phyloP scores from a whole-genome alignment of 2,113 vertebrate species.

The Pachycephala philippinensis region DNA sequence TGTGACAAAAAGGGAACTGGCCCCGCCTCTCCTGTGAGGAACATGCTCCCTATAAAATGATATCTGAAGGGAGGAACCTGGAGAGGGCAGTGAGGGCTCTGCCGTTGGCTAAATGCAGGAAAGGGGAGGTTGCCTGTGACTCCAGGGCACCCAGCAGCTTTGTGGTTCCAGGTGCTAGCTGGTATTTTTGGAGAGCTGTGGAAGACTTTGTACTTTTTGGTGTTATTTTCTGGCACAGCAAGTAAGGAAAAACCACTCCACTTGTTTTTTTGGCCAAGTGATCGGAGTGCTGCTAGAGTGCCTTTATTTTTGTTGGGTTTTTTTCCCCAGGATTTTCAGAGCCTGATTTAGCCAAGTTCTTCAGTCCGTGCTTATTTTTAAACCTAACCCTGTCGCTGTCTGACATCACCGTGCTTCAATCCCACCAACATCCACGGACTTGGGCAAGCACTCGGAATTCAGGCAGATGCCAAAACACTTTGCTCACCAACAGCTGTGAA shows the following conservation, averaged over 20 bases:
- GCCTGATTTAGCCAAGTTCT: not conserved
- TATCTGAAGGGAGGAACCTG: not conserved
- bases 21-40: not conserved
- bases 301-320: not conserved
- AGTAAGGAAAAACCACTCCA: not conserved
- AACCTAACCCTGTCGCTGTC: not conserved
- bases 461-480: accelerated
- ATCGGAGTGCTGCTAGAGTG: not conserved
- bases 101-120: not conserved
- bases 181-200: not conserved
- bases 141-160: not conserved
- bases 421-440: accelerated
- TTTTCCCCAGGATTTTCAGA: not conserved
- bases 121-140: accelerated
- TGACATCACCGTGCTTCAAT: not conserved
- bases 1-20: not conserved
- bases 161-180: not conserved
- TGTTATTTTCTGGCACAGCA: not conserved
- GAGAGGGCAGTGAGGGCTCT: not conserved
- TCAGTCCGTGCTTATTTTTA: slow-evolving; percentile 17
- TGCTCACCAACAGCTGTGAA: not conserved
- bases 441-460: not conserved
- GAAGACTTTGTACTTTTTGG: not conserved
- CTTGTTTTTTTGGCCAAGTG: not conserved
- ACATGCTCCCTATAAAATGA: not conserved